Percentiles rank a stretch among this genome's conserved stretches.
Conservation (phyloP, 2,797 vertebrate genomes). For the Lemur catta region DNA sequence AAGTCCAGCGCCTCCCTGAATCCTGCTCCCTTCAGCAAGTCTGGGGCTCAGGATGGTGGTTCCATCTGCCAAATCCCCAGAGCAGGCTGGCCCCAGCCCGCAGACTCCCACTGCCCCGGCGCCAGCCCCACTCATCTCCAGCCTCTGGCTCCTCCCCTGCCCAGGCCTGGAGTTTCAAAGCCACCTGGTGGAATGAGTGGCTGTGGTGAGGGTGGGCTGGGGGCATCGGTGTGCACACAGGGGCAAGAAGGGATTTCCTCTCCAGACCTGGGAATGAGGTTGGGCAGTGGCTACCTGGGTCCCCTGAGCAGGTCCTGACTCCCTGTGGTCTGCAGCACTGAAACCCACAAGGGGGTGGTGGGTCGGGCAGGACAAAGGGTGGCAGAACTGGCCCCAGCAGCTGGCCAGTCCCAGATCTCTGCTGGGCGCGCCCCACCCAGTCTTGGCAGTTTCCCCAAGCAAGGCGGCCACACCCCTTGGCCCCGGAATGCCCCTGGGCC, state of each 20-base stretch:
- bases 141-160: background rate
- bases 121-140: background rate
- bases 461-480: constrained; percentile 41
- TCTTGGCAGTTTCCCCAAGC: constrained; percentile 37
- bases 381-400: background rate
- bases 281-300: background rate
- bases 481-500: constrained; percentile 31
- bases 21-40: constrained; percentile 4
- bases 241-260: background rate
- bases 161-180: background rate
- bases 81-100: background rate
- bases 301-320: background rate
- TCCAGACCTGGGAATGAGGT: background rate
- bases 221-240: background rate
- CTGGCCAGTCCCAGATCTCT: background rate
- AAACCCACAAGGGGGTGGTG: background rate
- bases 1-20: background rate
- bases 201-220: background rate
- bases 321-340: background rate
- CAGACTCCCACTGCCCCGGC: background rate
- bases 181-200: background rate
- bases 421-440: background rate
- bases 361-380: background rate
- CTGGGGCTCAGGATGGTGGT: background rate
- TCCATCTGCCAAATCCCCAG: background rate